Evolutionary conservation across 2,797 vertebrate genomes (phyloP), one percentile per base, ranked within the genome.

Genomic region (Gallinago stenura): DNA sequence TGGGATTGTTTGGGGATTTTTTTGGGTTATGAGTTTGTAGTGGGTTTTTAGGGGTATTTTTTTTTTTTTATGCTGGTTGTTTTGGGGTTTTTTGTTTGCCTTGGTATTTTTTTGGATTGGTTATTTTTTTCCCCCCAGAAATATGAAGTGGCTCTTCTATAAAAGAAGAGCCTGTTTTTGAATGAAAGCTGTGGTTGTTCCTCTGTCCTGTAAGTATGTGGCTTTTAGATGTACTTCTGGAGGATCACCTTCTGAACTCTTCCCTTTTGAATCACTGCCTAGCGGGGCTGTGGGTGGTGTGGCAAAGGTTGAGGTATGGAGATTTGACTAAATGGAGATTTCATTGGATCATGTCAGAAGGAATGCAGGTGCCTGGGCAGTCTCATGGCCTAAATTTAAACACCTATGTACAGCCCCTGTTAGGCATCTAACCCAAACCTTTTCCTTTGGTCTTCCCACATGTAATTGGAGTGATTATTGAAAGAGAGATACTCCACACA

Each of bases 321-420:
- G 46, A 16, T 7, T 37, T 48, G 43, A 58, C 5, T 28, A 60
- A 41, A 14, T 12, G 72, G 46, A 24, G 3, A 17, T 78, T 83
- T 61, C 8, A 15, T 3, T 83, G n/a, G n/a, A 10, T 39, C 0
- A 0, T 46, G 8, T 9, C 45, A n/a, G 30, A 71, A 64, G 37
- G 53, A 15, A 62, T 92, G 15, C 26, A n/a, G 12, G 13, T 72
- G 50, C 26, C 16, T 60, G 37, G 24, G 15, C 9, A 41, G 7
- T 37, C 54, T 73, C 14, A 13, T 73, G 10, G 6, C 33, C 39
- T 66, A n/a, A 88, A 50, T 76, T 61, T 82, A 53, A 82, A 62
- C 6, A 51, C 5, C 41, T 46, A 0, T 22, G 9, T 50, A 20
- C 14, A 25, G 31, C 73, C 16, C 4, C 14, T 89, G 21, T 68